Evolutionary conservation across 2,797 vertebrate species (phyloP), one percentile per base, ranked within the genome.

Genomic region (Propithecus deckenii): DNA sequence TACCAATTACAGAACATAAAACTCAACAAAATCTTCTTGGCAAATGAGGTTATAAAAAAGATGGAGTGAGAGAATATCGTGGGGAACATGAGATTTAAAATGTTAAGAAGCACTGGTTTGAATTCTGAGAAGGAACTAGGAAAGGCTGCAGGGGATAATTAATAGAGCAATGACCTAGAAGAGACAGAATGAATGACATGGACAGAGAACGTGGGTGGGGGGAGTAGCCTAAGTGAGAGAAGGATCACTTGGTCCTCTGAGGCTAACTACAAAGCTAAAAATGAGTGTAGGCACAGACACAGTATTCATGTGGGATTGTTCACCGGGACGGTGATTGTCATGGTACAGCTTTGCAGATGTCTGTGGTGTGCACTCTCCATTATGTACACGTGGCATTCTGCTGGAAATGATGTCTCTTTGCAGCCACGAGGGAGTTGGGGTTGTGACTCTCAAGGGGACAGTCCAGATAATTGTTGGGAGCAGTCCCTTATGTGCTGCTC

Each of bases 21-120:
- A 81, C 55, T 86, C 50, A 92, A 94, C 72, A 76, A 85, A 95
- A 92, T 95, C 83, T 91, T 89, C 63, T 76, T 91, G 57, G 83
- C 65, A 89, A 89, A 88, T 92, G 22, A 96, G 57, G 76, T 74
- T 93, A 74, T 80, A 20, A 91, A 90, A 94, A 84, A 59, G 83
- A 84, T 83, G 43, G 71, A 88, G 32, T 86, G 75, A 92, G 89
- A 69, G 38, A 89, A 23, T 94, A 41, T 72, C 38, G 28, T 17
- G 69, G 65, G 38, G 46, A 72, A 59, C 55, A 61, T 59, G 30
- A 20, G 89, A 46, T 61, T 65, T 63, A 48, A 78, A 78, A 71
- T 79, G 4, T 57, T 59, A 55, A 74, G 61, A 80, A 11, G 12
- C 81, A 57, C 55, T 57, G 55, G 61, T 75, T 23, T 91, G 72